These are phyloP conservation scores for Dicranocentrus wangi DNA, from an alignment of 2,888 invertebrate species.

Conservation along the genomic window DNA sequence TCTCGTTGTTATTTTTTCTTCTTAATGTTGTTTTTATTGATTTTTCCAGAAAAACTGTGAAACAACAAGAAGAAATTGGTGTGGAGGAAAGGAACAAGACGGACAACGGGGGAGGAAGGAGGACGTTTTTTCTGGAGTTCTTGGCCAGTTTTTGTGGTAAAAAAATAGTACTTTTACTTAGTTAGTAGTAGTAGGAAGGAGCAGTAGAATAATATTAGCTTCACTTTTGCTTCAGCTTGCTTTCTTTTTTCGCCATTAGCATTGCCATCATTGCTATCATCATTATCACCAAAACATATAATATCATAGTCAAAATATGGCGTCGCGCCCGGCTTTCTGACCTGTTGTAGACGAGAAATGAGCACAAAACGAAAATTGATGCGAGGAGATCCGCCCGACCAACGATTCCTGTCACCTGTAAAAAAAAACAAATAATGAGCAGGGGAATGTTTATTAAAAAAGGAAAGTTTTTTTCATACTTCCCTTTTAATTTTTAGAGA, in stretches of 20 bases:
- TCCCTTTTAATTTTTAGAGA: too few species aligned
- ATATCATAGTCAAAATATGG: too few species aligned
- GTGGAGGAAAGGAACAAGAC: constrained; percentile 1
- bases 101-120: neutral
- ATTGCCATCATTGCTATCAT: constrained; percentile 17
- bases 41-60: constrained; percentile 35
- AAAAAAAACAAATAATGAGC: constrained; percentile 71
- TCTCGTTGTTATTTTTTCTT: constrained; percentile 56
- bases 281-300: constrained; percentile 13
- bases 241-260: constrained; percentile 21
- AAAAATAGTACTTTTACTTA: neutral
- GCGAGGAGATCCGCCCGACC: constrained; percentile 91
- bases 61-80: constrained; percentile 9
- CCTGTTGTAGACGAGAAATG: constrained; percentile 87
- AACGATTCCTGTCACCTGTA: constrained; percentile 89
- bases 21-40: constrained; percentile 63
- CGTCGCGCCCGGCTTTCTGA: too few species aligned
- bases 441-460: too few species aligned
- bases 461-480: too few species aligned
- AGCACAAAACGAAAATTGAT: constrained; percentile 86
- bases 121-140: constrained; percentile 5
- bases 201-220: neutral
- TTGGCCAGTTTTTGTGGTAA: constrained; percentile 4
- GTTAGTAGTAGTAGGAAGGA: constrained; percentile 6
- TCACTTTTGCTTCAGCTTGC: too few species aligned